A percentile compares a stretch with the other conserved stretches of the same genome.
phyloP scores from a whole-genome alignment of 1,140 invertebrate species.

The Drosophila orosa region DNA sequence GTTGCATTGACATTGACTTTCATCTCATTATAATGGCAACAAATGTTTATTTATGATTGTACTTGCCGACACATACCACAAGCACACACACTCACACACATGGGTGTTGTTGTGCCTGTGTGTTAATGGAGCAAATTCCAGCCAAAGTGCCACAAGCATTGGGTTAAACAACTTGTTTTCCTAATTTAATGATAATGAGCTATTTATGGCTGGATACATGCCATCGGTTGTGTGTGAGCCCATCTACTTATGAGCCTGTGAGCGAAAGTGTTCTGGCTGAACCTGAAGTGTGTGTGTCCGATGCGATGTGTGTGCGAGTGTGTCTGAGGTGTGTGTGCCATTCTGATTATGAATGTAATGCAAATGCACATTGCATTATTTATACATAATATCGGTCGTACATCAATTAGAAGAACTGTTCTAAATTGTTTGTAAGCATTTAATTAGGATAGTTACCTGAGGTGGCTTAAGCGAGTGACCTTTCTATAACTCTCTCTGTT shows the following conservation, averaged over 20 bases:
- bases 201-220: slow-evolving; percentile 72
- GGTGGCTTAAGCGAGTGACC: not conserved
- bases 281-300: not conserved
- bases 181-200: slow-evolving; percentile 81
- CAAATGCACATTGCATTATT: slow-evolving; percentile 35
- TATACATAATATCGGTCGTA: slow-evolving; percentile 17
- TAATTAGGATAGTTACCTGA: slow-evolving; percentile 9
- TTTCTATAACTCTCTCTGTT: slow-evolving; percentile 1
- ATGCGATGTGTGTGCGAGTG: slow-evolving; percentile 1
- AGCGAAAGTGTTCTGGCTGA: slow-evolving; percentile 62
- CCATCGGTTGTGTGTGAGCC: slow-evolving; percentile 29
- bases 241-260: slow-evolving; percentile 24
- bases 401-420: slow-evolving; percentile 14
- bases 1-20: slow-evolving; percentile 78
- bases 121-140: slow-evolving; percentile 46
- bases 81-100: not conserved
- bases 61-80: slow-evolving; percentile 24
- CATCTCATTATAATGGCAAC: slow-evolving; percentile 77
- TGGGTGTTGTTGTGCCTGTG: slow-evolving; percentile 20
- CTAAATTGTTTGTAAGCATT: slow-evolving; percentile 10
- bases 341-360: slow-evolving; percentile 24
- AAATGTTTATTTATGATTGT: slow-evolving; percentile 72
- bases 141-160: slow-evolving; percentile 60
- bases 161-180: slow-evolving; percentile 74
- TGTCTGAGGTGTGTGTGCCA: slow-evolving; percentile 12